Conservation (phyloP, 2,888 invertebrate species). For the Cyclophora punctaria region DNA sequence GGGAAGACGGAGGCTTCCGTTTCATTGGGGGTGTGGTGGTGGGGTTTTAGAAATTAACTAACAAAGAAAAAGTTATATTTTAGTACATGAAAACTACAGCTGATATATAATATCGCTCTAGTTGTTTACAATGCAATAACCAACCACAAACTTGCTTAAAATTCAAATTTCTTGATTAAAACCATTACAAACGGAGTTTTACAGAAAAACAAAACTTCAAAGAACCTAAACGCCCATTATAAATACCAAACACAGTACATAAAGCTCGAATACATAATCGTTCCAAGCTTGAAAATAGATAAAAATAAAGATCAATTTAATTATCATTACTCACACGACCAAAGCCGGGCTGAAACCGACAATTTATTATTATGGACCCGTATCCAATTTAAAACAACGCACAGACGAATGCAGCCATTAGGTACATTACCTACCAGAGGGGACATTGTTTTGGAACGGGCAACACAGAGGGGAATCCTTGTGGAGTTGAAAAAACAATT, state of each 20-base stretch:
- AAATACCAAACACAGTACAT: constrained; percentile 1
- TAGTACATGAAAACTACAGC: no score
- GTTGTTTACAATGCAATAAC: no score
- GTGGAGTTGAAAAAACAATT: constrained; percentile 72
- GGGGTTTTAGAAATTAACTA: no score
- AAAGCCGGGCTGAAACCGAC: constrained; percentile 68
- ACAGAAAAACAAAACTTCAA: not conserved
- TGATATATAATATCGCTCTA: no score
- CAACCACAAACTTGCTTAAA: no score
- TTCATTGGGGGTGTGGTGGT: not conserved
- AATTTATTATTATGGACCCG: constrained; percentile 74
- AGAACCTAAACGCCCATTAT: not conserved
- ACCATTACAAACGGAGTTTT: not conserved
- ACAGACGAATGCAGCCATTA: constrained; percentile 62
- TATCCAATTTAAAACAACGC: constrained; percentile 75
- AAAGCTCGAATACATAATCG: constrained; percentile 16
- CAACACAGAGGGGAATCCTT: constrained; percentile 65
- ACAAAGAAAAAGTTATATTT: no score
- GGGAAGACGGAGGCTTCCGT: constrained; percentile 6
- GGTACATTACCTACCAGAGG: constrained; percentile 55
- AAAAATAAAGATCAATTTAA: constrained; percentile 66
- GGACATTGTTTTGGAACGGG: constrained; percentile 63
- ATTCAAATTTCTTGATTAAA: no score
- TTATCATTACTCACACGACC: constrained; percentile 66
- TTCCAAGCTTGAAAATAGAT: constrained; percentile 24